Evolutionary conservation across 1,140 invertebrate genomes (phyloP).

Genomic region (Aethina tumida): DNA sequence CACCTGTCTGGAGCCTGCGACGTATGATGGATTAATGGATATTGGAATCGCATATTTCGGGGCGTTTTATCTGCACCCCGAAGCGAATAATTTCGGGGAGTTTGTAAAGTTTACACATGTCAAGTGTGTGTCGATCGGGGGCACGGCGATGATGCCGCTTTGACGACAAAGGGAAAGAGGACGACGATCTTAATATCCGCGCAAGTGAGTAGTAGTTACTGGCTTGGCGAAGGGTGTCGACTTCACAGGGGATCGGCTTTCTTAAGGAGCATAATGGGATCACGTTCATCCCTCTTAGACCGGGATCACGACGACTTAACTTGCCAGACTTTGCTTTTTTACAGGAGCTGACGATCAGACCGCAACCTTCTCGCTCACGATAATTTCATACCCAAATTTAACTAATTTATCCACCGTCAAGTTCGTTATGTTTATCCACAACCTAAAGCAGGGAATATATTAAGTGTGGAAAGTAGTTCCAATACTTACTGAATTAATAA

Average conservation of each 20-base stretch:
- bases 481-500: no score
- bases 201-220: slow-evolving; percentile 29
- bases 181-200: slow-evolving; percentile 32
- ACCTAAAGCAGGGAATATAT: no score
- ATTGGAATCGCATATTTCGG: slow-evolving; percentile 25
- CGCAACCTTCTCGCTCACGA: no score
- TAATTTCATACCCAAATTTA: no score
- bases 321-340: slow-evolving; percentile 28
- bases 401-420: no score
- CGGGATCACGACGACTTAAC: slow-evolving; percentile 31
- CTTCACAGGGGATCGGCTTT: slow-evolving; percentile 35
- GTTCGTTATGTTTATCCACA: no score
- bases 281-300: slow-evolving; percentile 37
- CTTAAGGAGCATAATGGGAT: slow-evolving; percentile 37
- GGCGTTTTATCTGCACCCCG: slow-evolving; percentile 23
- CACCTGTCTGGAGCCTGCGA: slow-evolving; percentile 13
- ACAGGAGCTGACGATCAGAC: no score
- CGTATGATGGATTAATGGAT: slow-evolving; percentile 29
- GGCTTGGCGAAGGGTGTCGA: slow-evolving; percentile 27
- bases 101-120: slow-evolving; percentile 28
- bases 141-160: slow-evolving; percentile 23
- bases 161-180: slow-evolving; percentile 33
- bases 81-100: slow-evolving; percentile 25
- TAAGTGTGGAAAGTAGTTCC: no score
- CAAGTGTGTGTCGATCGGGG: slow-evolving; percentile 26